These are phyloP conservation scores for Epicampocera succincta DNA, from an alignment of 2,888 invertebrate species.

Conservation along the genomic window DNA sequence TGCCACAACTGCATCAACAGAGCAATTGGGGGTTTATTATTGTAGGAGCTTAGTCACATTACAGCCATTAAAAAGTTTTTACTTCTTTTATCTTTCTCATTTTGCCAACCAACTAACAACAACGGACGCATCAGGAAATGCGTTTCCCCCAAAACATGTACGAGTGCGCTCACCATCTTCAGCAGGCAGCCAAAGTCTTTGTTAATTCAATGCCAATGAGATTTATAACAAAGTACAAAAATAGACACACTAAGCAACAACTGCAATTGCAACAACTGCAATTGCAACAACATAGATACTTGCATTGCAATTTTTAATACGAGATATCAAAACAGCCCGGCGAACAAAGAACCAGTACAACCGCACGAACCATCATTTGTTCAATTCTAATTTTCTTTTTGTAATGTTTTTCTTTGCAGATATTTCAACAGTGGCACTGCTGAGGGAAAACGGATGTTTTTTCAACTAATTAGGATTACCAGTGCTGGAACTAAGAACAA, in stretches of 20 bases:
- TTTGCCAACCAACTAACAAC: not conserved
- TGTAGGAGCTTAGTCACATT: constrained; percentile 39
- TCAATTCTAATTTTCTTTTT: constrained; percentile 51
- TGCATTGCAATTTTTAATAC: constrained; percentile 18
- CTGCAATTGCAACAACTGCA: constrained; percentile 18
- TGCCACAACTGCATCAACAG: constrained; percentile 33
- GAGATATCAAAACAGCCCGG: constrained; percentile 29
- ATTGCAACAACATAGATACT: constrained; percentile 10
- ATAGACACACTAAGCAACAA: constrained; percentile 52
- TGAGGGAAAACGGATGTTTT: not conserved
- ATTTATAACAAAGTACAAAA: constrained; percentile 57
- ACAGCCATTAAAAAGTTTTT: constrained; percentile 23
- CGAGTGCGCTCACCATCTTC: constrained; percentile 14
- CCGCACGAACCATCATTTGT: constrained; percentile 61
- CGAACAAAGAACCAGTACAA: constrained; percentile 40
- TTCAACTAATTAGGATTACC: no score
- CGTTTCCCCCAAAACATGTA: constrained; percentile 64
- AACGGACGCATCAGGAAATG: constrained; percentile 68
- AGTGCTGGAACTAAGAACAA: no score
- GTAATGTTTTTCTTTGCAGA: not conserved
- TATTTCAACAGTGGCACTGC: constrained; percentile 35
- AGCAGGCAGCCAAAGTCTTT: not conserved
- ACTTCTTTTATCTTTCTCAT: constrained; percentile 16
- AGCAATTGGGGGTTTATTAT: constrained; percentile 48
- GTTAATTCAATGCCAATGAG: constrained; percentile 70